These are phyloP conservation scores for Poeciliopsis retropinna DNA, from an alignment of 2,113 vertebrate species.

Conservation along the genomic window DNA sequence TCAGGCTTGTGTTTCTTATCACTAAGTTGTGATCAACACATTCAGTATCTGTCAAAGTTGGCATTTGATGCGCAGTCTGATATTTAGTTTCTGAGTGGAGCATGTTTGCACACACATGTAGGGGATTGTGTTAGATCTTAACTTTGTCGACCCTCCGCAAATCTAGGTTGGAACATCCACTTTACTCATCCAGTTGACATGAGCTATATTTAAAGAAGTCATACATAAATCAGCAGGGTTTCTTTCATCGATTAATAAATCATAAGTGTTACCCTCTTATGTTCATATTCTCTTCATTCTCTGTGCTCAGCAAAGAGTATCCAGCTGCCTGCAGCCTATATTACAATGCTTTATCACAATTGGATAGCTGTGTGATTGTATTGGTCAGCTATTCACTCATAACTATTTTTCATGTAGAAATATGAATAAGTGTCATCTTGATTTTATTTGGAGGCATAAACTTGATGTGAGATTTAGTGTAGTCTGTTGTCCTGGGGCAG, in stretches of 20 bases:
- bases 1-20: neutral
- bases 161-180: constrained; percentile 58
- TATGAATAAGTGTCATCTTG: constrained; percentile 5
- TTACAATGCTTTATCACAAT: constrained; percentile 28
- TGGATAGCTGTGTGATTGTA: constrained; percentile 7
- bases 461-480: constrained; percentile 5
- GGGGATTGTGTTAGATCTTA: neutral
- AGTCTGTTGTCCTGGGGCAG: constrained; percentile 18
- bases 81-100: neutral
- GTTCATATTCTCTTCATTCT: constrained; percentile 36
- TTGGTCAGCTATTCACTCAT: constrained; percentile 22
- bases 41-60: neutral
- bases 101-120: neutral
- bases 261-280: constrained; percentile 53
- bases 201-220: constrained; percentile 73
- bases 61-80: neutral
- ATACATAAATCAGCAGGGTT: constrained; percentile 76
- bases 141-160: constrained; percentile 37
- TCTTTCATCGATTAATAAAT: constrained; percentile 71
- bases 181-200: constrained; percentile 69
- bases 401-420: constrained; percentile 3
- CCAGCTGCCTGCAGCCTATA: constrained; percentile 22
- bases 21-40: too few species aligned
- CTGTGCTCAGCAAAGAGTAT: constrained; percentile 8
- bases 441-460: constrained; percentile 6